These are phyloP conservation scores for Lordiphosa fenestrarum DNA, from an alignment of 2,888 invertebrate genomes.

Conservation along the genomic window DNA sequence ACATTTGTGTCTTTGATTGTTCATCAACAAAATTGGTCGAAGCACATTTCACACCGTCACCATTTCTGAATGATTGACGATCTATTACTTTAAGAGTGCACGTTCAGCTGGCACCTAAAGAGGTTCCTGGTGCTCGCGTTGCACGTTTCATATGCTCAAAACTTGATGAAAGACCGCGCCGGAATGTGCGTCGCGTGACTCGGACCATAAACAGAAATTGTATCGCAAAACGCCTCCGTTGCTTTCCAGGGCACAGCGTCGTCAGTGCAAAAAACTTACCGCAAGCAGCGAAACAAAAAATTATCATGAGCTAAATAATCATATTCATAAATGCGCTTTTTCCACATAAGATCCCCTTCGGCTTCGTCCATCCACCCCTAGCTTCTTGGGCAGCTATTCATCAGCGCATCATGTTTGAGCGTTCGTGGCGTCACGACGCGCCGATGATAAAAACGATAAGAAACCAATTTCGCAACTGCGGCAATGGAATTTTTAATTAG, in stretches of 20 bases:
- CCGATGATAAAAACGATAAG: constrained; percentile 76
- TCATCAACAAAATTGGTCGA: too few relatives aligned
- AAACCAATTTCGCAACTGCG: constrained; percentile 77
- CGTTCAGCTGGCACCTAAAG: too few relatives aligned
- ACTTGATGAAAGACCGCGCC: constrained; percentile 54
- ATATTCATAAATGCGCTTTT: constrained; percentile 73
- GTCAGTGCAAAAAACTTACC: constrained; percentile 52
- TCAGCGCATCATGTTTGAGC: constrained; percentile 73
- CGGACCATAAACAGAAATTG: constrained; percentile 72
- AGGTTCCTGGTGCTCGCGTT: too few relatives aligned
- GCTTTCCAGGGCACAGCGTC: constrained; percentile 64
- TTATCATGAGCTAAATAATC: constrained; percentile 75
- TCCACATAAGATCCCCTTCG: constrained; percentile 12
- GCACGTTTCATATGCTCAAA: too few relatives aligned
- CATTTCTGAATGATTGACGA: too few relatives aligned
- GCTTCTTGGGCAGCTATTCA: constrained; percentile 61
- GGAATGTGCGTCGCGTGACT: constrained; percentile 67
- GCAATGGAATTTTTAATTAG: constrained; percentile 76
- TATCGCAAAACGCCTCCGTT: constrained; percentile 75
- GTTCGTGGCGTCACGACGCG: constrained; percentile 50
- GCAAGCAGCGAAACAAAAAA: constrained; percentile 47
- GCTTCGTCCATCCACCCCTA: constrained; percentile 10
- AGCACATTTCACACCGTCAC: too few relatives aligned
- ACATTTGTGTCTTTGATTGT: too few relatives aligned
- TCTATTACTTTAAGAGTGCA: too few relatives aligned